These are phyloP conservation scores for Pelagia noctiluca DNA, from an alignment of 30 jellyfish, hydroid and myxozoan genomes.

Conservation along the genomic window DNA sequence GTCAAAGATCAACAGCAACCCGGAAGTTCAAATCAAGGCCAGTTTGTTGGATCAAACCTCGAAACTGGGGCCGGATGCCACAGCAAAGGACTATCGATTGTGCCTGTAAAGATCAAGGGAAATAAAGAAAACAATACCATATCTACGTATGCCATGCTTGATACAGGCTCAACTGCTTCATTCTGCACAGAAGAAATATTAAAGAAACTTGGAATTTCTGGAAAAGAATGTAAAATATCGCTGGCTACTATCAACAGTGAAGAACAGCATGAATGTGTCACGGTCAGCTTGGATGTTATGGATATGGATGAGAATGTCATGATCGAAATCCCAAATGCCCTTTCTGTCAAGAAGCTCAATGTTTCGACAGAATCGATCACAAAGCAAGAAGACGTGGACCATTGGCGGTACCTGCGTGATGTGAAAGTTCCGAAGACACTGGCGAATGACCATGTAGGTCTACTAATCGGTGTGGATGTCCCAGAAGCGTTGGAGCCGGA, in stretches of 20 bases:
- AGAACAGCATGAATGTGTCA: slow-evolving; percentile 42
- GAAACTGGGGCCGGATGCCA: slow-evolving; percentile 64
- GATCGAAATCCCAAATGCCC: slow-evolving; percentile 40
- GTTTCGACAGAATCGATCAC: slow-evolving; percentile 37
- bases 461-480: slow-evolving; percentile 49
- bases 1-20: slow-evolving; percentile 2
- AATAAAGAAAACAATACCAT: slow-evolving; percentile 6
- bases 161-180: slow-evolving; percentile 63
- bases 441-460: slow-evolving; percentile 34
- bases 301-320: slow-evolving; percentile 44
- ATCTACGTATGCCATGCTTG: slow-evolving; percentile 50
- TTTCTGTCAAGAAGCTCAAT: slow-evolving; percentile 27
- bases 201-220: slow-evolving; percentile 50
- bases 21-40: slow-evolving; percentile 1
- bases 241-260: slow-evolving; percentile 46
- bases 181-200: slow-evolving; percentile 41
- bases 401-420: slow-evolving; percentile 49
- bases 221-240: slow-evolving; percentile 36
- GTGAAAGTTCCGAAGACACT: slow-evolving; percentile 31
- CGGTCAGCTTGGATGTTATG: slow-evolving; percentile 45
- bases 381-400: slow-evolving; percentile 46
- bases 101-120: slow-evolving; percentile 37
- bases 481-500: slow-evolving; percentile 50
- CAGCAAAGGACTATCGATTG: slow-evolving; percentile 38
- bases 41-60: slow-evolving; percentile 37